These are phyloP conservation scores for Spodoptera exigua DNA, from an alignment of 2,888 invertebrate species.

Conservation along the genomic window DNA sequence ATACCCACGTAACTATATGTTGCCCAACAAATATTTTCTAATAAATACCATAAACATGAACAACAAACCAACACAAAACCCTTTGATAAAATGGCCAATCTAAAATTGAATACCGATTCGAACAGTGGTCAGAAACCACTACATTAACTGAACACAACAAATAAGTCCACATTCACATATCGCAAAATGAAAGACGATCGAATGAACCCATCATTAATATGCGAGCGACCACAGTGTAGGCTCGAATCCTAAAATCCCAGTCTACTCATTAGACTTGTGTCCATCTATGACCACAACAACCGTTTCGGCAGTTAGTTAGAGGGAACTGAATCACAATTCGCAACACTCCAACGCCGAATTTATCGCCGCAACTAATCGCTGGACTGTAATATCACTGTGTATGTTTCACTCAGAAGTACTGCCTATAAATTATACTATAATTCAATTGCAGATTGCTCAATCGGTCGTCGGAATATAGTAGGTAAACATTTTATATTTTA, in stretches of 20 bases:
- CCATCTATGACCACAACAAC: conserved; percentile 56
- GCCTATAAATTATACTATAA: too few relatives aligned
- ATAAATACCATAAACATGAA: too few relatives aligned
- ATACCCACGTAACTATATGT: too few relatives aligned
- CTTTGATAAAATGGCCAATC: neutral
- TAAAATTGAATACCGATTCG: neutral
- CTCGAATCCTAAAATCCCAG: conserved; percentile 43
- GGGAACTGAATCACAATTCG: conserved; percentile 64
- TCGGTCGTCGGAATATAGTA: too few relatives aligned
- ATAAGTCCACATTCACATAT: neutral
- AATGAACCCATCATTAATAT: conserved; percentile 40
- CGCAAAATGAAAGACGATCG: conserved; percentile 41
- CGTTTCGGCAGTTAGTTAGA: conserved; percentile 58
- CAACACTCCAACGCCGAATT: conserved; percentile 62
- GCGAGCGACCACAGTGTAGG: conserved; percentile 34
- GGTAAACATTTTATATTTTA: too few relatives aligned
- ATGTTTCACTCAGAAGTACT: conserved; percentile 24
- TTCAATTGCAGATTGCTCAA: too few relatives aligned
- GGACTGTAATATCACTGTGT: conserved; percentile 34
- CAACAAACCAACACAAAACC: neutral
- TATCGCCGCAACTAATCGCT: conserved; percentile 60
- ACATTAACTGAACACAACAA: conserved; percentile 17
- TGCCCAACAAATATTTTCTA: too few relatives aligned
- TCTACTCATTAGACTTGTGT: conserved; percentile 54
- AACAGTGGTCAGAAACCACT: neutral